Conservation (phyloP, 2,888 invertebrate genomes). For the Camptogramma bilineatum region DNA sequence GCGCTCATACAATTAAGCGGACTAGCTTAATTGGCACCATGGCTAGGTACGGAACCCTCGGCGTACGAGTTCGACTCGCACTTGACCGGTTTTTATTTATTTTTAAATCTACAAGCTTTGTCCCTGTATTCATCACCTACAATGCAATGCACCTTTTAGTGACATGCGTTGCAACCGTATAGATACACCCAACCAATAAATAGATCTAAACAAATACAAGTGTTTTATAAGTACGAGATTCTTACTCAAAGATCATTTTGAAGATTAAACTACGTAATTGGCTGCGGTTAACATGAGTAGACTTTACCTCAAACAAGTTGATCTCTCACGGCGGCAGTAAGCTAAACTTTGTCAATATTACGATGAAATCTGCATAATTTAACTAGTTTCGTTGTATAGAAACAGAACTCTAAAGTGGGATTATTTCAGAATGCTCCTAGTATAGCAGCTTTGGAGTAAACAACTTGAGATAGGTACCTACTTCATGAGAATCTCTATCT, state of each 20-base stretch:
- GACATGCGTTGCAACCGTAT: too few relatives aligned
- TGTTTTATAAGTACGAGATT: not conserved
- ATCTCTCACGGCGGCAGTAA: slow-evolving; percentile 23
- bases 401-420: slow-evolving; percentile 25
- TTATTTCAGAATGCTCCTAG: slow-evolving; percentile 11
- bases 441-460: not conserved
- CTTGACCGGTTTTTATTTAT: too few relatives aligned
- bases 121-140: too few relatives aligned
- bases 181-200: too few relatives aligned
- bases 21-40: too few relatives aligned
- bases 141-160: too few relatives aligned
- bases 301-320: slow-evolving; percentile 8
- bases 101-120: too few relatives aligned
- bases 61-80: too few relatives aligned
- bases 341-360: slow-evolving; percentile 35
- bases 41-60: too few relatives aligned
- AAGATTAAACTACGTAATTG: not conserved
- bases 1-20: too few relatives aligned
- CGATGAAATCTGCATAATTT: slow-evolving; percentile 48
- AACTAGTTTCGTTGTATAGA: slow-evolving; percentile 41
- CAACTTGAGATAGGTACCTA: not conserved
- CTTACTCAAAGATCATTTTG: not conserved
- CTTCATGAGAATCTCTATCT: too few relatives aligned
- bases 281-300: slow-evolving; percentile 4
- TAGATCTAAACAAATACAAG: too few relatives aligned